Evolutionary conservation across 2,797 vertebrate species (phyloP).

Genomic region (Monodelphis domestica): DNA sequence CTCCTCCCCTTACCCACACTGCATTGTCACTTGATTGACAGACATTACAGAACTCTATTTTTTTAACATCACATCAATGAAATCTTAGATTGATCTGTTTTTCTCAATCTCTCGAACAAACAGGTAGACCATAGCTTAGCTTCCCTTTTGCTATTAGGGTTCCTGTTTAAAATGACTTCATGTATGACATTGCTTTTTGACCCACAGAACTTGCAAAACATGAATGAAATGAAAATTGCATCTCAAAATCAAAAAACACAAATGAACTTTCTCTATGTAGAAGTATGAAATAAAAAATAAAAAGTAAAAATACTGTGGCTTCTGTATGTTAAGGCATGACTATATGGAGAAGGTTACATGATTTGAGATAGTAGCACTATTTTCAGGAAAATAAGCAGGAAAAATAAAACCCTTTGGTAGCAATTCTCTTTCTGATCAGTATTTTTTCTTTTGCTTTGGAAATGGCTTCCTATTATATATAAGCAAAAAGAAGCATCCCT

Average conservation of each 20-base stretch:
- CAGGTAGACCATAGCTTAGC: not conserved
- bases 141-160: not conserved
- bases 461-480: slow-evolving; percentile 11
- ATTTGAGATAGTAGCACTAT: not conserved
- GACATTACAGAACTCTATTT: not conserved
- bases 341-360: not conserved
- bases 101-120: not conserved
- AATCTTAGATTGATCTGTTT: not conserved
- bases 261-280: not conserved
- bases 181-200: not conserved
- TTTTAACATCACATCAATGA: not conserved
- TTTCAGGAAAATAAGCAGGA: not conserved
- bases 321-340: not conserved
- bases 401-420: not conserved
- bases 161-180: not conserved
- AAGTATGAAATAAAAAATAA: slow-evolving; percentile 9
- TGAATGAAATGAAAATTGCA: not conserved
- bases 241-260: not conserved
- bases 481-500: slow-evolving; percentile 48
- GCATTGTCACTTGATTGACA: not conserved
- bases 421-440: not conserved
- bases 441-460: slow-evolving; percentile 35
- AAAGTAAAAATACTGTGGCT: not conserved
- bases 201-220: rapidly evolving
- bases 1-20: not conserved